Evolutionary conservation across 1,140 invertebrate species (phyloP).

Genomic region (Coenobita brevimanus): DNA sequence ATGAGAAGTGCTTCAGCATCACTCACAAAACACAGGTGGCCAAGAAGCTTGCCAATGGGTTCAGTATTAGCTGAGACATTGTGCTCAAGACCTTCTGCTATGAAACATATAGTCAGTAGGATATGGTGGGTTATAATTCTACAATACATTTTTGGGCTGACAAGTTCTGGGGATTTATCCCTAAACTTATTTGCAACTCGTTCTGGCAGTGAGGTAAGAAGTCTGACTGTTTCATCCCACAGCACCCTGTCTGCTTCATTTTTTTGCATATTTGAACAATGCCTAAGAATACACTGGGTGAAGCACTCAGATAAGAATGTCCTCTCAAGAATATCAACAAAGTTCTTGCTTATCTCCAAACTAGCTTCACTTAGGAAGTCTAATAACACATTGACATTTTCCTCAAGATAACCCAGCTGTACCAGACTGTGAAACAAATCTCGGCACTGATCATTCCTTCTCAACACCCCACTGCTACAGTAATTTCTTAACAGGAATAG

Average conservation of each 20-base stretch:
- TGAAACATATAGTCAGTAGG: constrained; percentile 71
- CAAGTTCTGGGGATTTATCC: constrained; percentile 47
- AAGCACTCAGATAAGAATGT: constrained; percentile 22
- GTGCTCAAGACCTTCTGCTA: constrained; percentile 70
- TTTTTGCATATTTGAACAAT: constrained; percentile 36
- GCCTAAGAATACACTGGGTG: constrained; percentile 19
- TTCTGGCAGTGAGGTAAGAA: constrained; percentile 70
- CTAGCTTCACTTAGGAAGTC: constrained; percentile 20
- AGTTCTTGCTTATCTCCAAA: constrained; percentile 14
- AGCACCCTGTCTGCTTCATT: constrained; percentile 27
- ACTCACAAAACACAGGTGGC: constrained; percentile 60
- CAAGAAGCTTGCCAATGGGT: constrained; percentile 68
- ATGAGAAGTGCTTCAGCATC: constrained; percentile 60
- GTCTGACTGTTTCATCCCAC: constrained; percentile 70
- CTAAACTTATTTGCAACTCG: constrained; percentile 71
- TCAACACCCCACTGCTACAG: constrained; percentile 13
- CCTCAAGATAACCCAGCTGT: constrained; percentile 57
- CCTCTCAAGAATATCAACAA: constrained; percentile 14
- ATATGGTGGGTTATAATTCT: constrained; percentile 60
- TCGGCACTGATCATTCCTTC: not conserved
- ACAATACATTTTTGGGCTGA: constrained; percentile 47
- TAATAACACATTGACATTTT: constrained; percentile 49
- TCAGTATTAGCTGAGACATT: constrained; percentile 65
- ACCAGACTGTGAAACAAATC: constrained; percentile 43
- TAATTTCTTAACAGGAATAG: constrained; percentile 40